Conservation (phyloP, 2,888 invertebrate species). For the Erynnis tages region DNA sequence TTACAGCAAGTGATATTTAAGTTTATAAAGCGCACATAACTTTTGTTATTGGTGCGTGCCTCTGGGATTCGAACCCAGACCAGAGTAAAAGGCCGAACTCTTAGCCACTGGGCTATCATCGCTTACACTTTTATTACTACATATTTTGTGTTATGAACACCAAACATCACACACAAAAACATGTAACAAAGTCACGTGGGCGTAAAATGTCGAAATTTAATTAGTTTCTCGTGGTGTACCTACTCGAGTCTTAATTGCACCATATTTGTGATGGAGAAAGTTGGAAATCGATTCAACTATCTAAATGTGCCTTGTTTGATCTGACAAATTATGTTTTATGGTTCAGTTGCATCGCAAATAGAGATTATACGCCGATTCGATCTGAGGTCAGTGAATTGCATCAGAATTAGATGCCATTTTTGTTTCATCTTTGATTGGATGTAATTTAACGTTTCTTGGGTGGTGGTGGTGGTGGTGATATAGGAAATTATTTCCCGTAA, state of each 20-base stretch:
- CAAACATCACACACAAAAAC: no score
- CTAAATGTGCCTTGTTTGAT: slow-evolving; percentile 20
- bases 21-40: no score
- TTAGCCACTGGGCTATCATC: no score
- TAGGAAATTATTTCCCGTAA: no score
- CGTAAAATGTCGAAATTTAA: slow-evolving; percentile 24
- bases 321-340: slow-evolving; percentile 18
- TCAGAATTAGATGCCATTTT: background rate
- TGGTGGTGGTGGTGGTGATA: background rate
- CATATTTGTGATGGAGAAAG: slow-evolving; percentile 38
- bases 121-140: no score
- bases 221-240: slow-evolving; percentile 40
- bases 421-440: background rate
- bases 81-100: no score
- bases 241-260: slow-evolving; percentile 37
- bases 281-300: slow-evolving; percentile 23
- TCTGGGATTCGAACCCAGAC: no score
- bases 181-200: slow-evolving; percentile 2
- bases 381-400: slow-evolving; percentile 5
- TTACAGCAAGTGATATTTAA: no score
- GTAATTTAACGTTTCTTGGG: no score
- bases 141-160: no score
- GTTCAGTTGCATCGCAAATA: background rate
- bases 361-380: slow-evolving; percentile 1
- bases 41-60: no score